A percentile compares a stretch with the other conserved stretches of the same genome.
Evolutionary conservation across 2,797 vertebrate genomes (phyloP).

Genomic region (Sparus aurata): DNA sequence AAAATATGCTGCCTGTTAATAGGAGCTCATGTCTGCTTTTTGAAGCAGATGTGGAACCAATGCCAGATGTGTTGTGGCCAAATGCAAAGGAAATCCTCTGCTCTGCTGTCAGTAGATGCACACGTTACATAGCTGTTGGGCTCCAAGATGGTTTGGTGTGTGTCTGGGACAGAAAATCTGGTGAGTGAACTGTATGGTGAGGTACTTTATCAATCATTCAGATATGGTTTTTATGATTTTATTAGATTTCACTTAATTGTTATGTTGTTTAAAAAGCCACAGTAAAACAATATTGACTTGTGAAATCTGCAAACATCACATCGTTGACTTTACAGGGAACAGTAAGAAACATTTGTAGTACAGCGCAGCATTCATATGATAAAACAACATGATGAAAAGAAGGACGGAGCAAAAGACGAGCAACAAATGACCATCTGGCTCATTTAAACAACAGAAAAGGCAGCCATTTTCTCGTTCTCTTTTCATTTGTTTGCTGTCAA

Average conservation of each 20-base stretch:
- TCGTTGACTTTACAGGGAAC: too few species aligned
- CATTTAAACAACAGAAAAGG: too few species aligned
- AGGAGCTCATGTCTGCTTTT: not conserved
- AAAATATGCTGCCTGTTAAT: not conserved
- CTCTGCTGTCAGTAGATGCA: constrained; percentile 85
- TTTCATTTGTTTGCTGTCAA: too few species aligned
- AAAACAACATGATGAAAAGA: too few species aligned
- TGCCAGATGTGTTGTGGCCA: constrained; percentile 88
- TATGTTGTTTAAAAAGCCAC: not conserved
- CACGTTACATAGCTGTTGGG: constrained; percentile 86
- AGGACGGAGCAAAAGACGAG: too few species aligned
- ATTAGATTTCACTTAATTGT: too few species aligned
- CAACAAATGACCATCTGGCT: too few species aligned
- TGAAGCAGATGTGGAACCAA: constrained; percentile 80
- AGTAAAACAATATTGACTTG: not conserved
- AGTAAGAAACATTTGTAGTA: too few species aligned
- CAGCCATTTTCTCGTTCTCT: too few species aligned
- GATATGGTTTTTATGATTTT: too few species aligned
- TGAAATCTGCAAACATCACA: not conserved
- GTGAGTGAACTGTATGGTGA: constrained; percentile 76
- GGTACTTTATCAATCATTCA: too few species aligned
- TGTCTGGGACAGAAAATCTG: constrained; percentile 87
- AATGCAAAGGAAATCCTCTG: constrained; percentile 87
- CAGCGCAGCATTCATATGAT: too few species aligned
- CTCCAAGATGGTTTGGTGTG: constrained; percentile 85